Conservation (phyloP, 2,113 vertebrate species). For the Agapornis roseicollis region DNA sequence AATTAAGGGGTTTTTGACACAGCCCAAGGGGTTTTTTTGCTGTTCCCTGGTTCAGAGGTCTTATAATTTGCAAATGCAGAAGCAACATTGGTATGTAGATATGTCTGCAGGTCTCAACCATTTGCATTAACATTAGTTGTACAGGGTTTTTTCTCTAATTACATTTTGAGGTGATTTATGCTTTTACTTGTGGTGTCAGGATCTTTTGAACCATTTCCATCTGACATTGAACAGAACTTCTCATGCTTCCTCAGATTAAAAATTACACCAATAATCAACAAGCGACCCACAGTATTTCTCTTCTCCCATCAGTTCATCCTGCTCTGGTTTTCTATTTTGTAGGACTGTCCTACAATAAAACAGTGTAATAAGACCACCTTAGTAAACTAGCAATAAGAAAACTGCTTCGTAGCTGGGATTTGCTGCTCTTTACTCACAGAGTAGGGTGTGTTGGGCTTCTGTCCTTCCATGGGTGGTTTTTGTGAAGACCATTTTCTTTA, state of each 20-base stretch:
- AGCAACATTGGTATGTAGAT: background rate
- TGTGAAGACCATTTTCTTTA: background rate
- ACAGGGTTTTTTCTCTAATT: background rate
- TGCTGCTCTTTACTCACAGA: background rate
- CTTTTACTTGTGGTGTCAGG: background rate
- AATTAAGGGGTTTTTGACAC: background rate
- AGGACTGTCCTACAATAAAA: background rate
- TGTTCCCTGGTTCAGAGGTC: background rate
- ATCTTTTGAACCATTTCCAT: background rate
- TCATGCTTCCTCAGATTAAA: background rate
- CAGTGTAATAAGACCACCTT: background rate
- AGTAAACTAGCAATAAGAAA: background rate
- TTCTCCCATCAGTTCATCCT: background rate
- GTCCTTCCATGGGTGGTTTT: background rate
- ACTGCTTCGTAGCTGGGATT: background rate
- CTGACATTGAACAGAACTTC: background rate
- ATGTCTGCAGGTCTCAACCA: background rate
- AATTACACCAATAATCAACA: background rate
- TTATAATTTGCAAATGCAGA: background rate
- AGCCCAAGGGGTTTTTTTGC: accelerated
- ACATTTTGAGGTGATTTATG: background rate
- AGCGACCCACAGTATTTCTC: accelerated
- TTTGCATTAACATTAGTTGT: too few relatives aligned
- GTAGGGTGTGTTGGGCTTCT: background rate
- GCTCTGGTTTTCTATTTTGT: background rate